A percentile compares a stretch with the other conserved stretches of the same genome.
phyloP scores from a whole-genome alignment of 1,140 invertebrate genomes.

The Magallana ariakensis region DNA sequence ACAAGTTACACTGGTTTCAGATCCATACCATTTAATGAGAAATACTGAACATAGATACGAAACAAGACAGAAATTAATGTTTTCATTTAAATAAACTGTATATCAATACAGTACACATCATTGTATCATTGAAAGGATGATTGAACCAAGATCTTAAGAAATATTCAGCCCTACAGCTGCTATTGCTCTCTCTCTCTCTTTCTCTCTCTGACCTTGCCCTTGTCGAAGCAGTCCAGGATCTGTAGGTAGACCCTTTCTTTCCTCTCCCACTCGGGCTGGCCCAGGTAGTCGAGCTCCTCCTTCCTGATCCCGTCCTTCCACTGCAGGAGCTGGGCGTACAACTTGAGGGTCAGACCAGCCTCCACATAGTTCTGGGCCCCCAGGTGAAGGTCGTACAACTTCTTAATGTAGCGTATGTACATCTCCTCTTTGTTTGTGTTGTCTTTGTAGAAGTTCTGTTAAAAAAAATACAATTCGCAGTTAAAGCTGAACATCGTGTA shows the following conservation, averaged over 20 bases:
- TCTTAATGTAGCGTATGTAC: conserved; percentile 78
- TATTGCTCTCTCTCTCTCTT: conserved; percentile 24
- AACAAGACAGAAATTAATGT: too few species aligned
- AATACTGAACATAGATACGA: too few species aligned
- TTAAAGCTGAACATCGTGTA: too few species aligned
- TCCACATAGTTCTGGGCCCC: conserved; percentile 74
- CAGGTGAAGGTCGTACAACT: conserved; percentile 75
- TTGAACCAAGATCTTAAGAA: too few species aligned
- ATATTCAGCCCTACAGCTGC: too few species aligned
- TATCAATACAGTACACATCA: too few species aligned
- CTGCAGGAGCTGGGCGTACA: conserved; percentile 81
- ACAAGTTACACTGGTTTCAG: too few species aligned
- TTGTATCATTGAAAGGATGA: too few species aligned
- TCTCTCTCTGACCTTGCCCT: conserved; percentile 75
- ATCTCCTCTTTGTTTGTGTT: conserved; percentile 75
- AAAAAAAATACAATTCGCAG: conserved; percentile 58
- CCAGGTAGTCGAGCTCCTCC: conserved; percentile 81
- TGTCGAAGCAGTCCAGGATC: conserved; percentile 76
- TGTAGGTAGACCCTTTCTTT: conserved; percentile 74
- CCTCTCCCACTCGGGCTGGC: conserved; percentile 81
- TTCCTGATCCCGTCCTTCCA: conserved; percentile 68
- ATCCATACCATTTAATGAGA: too few species aligned
- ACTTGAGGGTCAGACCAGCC: conserved; percentile 74
- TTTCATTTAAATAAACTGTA: too few species aligned
- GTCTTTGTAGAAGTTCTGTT: conserved; percentile 85